Base-by-base conservation (phyloP, 2,888 invertebrate species). In the Volucella zonaria region DNA sequence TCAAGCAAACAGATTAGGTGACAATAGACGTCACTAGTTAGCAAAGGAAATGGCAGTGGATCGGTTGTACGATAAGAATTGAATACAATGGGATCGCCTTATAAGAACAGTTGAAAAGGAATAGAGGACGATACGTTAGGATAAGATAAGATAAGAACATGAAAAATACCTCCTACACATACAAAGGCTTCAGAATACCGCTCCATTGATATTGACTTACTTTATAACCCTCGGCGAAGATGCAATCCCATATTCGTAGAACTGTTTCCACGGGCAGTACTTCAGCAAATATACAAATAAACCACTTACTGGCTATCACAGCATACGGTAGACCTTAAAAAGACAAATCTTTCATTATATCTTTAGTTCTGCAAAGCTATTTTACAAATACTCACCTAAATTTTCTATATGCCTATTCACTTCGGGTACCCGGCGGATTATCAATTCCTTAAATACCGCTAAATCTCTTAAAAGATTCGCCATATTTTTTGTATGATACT, bases 251-350 rank as follows among this genome's bases (percentile, higher is more conserved):
- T 92, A 98, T 96, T 89, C 98, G 94, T 23, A 98, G 93, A 52
- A 98, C 97, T 8, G 98, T 98, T 94, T 98, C 98, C 78, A 96
- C 95, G 0, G 98, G 98, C 81, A 98, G 93, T 71, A 98, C 97
- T 93, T 98, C 98, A 67, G 97, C 96, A 92, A 96, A 98, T 66
- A 98, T 93, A 90, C 98, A 98, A 88, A 98, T 96, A 90, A 98
- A 98, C 98, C 98, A 98, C 92, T 98, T 98, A 78, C 97, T 97
- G 40, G 96, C 95, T 88, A 98, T 95, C 78, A 98, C 95, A 70
- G 97, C 95, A 96, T 97, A 98, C 12, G 97, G 96, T 88, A 98
- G 93, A 78, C 96, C 94, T 94, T 87, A 2, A 66, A 54, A 67
- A 87, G 12, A 52, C 18, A 51, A 67, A 61, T 11, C 45, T 15